Percentiles rank a stretch among this genome's conserved stretches.
phyloP scores from a whole-genome alignment of 2,113 vertebrate genomes.

The Hipposideros armiger region DNA sequence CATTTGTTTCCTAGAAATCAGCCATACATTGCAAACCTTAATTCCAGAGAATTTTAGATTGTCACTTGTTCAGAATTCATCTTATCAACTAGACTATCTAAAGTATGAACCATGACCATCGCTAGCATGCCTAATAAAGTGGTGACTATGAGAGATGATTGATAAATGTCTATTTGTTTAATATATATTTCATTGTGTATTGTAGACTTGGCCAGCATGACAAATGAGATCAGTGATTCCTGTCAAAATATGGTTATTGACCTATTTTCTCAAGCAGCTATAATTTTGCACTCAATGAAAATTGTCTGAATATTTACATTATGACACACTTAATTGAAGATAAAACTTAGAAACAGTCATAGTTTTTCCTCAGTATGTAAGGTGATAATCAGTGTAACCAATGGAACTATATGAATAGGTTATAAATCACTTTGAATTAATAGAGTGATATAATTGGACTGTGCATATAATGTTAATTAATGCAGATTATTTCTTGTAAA shows the following conservation, averaged over 20 bases:
- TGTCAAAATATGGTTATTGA: background rate
- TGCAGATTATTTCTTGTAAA: slow-evolving; percentile 49
- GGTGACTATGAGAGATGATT: background rate
- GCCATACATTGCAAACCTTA: background rate
- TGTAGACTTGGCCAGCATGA: background rate
- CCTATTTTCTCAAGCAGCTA: background rate
- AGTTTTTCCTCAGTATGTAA: background rate
- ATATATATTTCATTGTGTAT: background rate
- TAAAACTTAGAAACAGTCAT: slow-evolving; percentile 14
- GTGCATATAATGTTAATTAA: slow-evolving; percentile 45
- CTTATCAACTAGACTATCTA: background rate
- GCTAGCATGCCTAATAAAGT: background rate
- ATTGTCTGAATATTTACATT: background rate
- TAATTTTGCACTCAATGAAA: background rate
- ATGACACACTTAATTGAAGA: background rate
- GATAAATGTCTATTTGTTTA: background rate
- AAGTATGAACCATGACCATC: background rate
- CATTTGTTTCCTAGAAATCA: background rate
- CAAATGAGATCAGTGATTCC: background rate
- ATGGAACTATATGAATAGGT: background rate
- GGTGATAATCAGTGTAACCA: background rate
- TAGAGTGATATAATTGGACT: background rate
- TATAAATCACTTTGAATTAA: background rate
- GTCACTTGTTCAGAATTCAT: background rate
- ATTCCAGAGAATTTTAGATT: background rate